phyloP scores from a whole-genome alignment of 2,113 vertebrate species.

The Leucosticte australis region DNA sequence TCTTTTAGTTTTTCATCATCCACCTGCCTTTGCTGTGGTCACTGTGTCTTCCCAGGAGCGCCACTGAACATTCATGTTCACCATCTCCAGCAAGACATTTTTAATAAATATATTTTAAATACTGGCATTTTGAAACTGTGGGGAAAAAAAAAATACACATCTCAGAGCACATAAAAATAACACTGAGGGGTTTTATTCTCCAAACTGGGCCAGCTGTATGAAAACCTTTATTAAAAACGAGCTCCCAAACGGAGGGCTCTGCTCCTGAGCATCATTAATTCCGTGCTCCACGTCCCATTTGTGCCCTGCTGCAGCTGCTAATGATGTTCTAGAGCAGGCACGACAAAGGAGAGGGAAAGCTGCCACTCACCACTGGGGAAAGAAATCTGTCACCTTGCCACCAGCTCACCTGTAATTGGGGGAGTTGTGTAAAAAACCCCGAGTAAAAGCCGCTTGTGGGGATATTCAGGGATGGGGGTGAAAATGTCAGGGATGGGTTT shows the following conservation, averaged over 20 bases:
- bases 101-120: background rate
- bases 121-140: rapidly evolving
- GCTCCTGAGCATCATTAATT: constrained; percentile 19
- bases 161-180: background rate
- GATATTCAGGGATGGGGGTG: background rate
- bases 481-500: background rate
- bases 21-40: background rate
- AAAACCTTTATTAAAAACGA: background rate
- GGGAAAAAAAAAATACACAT: background rate
- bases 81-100: background rate
- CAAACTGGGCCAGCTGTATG: background rate
- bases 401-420: background rate
- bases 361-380: background rate
- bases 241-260: background rate
- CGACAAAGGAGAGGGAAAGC: background rate
- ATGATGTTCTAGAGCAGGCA: constrained; percentile 1
- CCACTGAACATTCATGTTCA: rapidly evolving
- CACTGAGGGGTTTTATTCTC: background rate
- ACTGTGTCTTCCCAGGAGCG: background rate
- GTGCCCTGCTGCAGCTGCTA: background rate
- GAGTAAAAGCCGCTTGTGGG: background rate
- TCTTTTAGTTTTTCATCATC: background rate
- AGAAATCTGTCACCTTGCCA: background rate
- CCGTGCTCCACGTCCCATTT: background rate
- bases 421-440: background rate